Percentiles rank a stretch among this genome's conserved stretches.
phyloP scores from a whole-genome alignment of 64 coral and sea anemone genomes.

The Hydrozoanthus tunicans region DNA sequence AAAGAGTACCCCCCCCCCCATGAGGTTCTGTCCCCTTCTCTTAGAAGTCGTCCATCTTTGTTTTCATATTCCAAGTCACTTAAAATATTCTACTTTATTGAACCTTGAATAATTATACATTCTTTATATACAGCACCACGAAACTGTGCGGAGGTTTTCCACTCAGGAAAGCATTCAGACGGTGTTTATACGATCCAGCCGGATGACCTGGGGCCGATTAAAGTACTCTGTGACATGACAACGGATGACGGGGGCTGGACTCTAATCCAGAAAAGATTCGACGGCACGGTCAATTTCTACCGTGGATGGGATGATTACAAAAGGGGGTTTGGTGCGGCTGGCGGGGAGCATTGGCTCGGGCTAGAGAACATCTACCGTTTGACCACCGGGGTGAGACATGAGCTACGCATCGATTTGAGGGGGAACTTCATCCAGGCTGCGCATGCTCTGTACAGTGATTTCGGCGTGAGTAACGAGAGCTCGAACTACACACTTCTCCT shows the following conservation, averaged over 20 bases:
- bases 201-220: slow-evolving; percentile 25
- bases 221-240: slow-evolving; percentile 52
- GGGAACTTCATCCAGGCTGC: slow-evolving; percentile 48
- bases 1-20: too few relatives aligned
- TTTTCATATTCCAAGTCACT: too few relatives aligned
- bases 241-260: slow-evolving; percentile 57
- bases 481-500: slow-evolving; percentile 32
- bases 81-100: background rate
- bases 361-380: slow-evolving; percentile 37
- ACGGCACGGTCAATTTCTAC: slow-evolving; percentile 58
- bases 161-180: slow-evolving; percentile 30
- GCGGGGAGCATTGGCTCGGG: slow-evolving; percentile 46
- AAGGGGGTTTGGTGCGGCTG: slow-evolving; percentile 45
- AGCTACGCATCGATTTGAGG: slow-evolving; percentile 18
- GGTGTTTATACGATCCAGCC: slow-evolving; percentile 46
- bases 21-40: background rate
- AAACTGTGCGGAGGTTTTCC: slow-evolving; percentile 33
- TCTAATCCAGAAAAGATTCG: slow-evolving; percentile 50
- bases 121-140: background rate
- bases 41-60: too few relatives aligned
- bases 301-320: slow-evolving; percentile 60
- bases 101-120: background rate
- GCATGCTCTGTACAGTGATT: slow-evolving; percentile 41
- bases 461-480: slow-evolving; percentile 9
- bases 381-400: slow-evolving; percentile 11